Conservation (phyloP, 1,140 invertebrate genomes). For the Ericerus pela region DNA sequence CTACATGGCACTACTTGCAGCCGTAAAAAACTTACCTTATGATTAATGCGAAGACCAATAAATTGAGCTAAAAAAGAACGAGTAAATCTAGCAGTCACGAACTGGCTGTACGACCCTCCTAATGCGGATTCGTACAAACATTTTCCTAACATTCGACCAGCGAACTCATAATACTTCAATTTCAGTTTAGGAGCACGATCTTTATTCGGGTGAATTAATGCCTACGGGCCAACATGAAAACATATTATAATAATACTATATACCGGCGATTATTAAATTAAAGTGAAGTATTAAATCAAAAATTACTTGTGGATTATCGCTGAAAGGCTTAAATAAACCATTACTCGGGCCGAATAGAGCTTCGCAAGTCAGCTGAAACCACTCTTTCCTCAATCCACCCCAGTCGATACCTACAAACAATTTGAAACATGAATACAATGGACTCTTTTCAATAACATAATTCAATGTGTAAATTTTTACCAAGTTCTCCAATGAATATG, state of each 20-base stretch:
- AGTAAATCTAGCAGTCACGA: constrained; percentile 77
- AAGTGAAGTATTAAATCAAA: background rate
- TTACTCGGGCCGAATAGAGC: constrained; percentile 70
- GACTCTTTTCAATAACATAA: constrained; percentile 17
- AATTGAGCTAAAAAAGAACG: constrained; percentile 88
- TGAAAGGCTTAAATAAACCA: constrained; percentile 68
- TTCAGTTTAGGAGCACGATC: constrained; percentile 56
- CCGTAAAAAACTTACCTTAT: constrained; percentile 61
- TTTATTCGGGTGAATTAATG: constrained; percentile 77
- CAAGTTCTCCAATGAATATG: constrained; percentile 78
- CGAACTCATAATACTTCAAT: constrained; percentile 82
- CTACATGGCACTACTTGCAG: too few relatives aligned
- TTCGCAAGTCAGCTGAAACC: constrained; percentile 81
- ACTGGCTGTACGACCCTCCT: constrained; percentile 70
- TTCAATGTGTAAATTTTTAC: constrained; percentile 32
- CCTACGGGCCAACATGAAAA: constrained; percentile 25
- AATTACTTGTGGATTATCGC: constrained; percentile 50
- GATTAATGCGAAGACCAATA: constrained; percentile 81
- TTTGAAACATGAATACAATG: constrained; percentile 9
- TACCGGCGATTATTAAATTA: background rate
- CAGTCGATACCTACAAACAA: constrained; percentile 64
- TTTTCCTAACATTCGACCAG: constrained; percentile 85
- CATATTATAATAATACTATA: background rate
- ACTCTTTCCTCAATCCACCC: constrained; percentile 81
- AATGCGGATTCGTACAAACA: constrained; percentile 82